A percentile compares a stretch with the other conserved stretches of the same genome.
These are phyloP conservation scores for Habropoda laboriosa DNA, from an alignment of 1,140 invertebrate genomes.

Conservation along the genomic window DNA sequence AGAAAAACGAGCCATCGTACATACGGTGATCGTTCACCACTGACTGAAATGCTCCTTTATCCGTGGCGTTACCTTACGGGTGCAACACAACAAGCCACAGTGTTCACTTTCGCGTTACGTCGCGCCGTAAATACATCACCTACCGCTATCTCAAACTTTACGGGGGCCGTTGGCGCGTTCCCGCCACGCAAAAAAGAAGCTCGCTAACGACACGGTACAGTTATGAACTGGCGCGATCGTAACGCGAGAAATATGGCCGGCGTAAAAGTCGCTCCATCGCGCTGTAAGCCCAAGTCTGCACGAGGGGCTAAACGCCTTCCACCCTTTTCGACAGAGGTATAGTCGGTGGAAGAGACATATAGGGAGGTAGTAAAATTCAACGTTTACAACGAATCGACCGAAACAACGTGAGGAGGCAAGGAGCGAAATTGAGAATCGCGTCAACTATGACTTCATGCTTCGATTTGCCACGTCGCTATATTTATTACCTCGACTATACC, in stretches of 20 bases:
- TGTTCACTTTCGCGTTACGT: background rate
- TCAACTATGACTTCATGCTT: too few species aligned
- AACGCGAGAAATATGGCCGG: background rate
- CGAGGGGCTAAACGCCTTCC: too few species aligned
- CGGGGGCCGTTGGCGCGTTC: background rate
- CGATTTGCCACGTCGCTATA: too few species aligned
- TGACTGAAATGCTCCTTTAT: background rate
- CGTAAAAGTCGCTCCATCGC: background rate
- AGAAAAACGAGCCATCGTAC: background rate
- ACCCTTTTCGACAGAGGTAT: background rate
- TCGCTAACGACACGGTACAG: slow-evolving; percentile 2
- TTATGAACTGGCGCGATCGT: slow-evolving; percentile 24
- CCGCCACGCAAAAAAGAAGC: background rate
- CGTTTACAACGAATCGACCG: too few species aligned
- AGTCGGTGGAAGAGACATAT: too few species aligned
- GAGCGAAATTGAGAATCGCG: too few species aligned
- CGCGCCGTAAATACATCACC: background rate
- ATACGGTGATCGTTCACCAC: too few species aligned
- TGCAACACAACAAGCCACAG: too few species aligned
- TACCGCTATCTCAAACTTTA: slow-evolving; percentile 1
- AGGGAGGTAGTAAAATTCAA: too few species aligned
- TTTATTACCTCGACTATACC: too few species aligned
- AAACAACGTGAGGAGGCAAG: too few species aligned
- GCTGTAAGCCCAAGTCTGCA: too few species aligned
- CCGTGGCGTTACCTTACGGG: background rate